Percentiles rank a stretch among this genome's conserved stretches.
phyloP scores from a whole-genome alignment of 2,113 vertebrate genomes.

The Epinephelus cyanopodus region DNA sequence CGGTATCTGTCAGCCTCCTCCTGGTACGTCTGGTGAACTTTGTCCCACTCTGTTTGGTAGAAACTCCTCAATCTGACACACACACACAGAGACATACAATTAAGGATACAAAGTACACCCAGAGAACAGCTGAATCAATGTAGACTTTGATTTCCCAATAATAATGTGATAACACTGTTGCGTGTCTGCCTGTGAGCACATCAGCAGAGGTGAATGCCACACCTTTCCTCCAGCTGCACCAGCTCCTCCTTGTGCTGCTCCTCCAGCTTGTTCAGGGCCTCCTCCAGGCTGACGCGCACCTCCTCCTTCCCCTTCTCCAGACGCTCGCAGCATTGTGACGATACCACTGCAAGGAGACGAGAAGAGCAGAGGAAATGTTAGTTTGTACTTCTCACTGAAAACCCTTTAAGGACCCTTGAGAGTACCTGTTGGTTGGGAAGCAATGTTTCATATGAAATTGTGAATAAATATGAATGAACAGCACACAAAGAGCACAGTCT shows the following conservation, averaged over 20 bases:
- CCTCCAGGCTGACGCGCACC: constrained; percentile 85
- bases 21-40: constrained; percentile 91
- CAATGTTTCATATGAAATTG: neutral
- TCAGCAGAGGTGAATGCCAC: neutral
- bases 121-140: neutral
- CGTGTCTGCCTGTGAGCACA: neutral
- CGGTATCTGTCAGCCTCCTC: constrained; percentile 92
- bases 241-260: constrained; percentile 90
- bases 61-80: constrained; percentile 86
- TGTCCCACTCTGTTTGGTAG: constrained; percentile 93
- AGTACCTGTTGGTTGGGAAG: neutral
- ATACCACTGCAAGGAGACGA: constrained; percentile 75
- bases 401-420: neutral
- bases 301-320: constrained; percentile 91
- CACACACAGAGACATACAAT: neutral
- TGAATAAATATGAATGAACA: neutral
- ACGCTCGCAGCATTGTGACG: constrained; percentile 87
- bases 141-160: neutral
- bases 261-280: constrained; percentile 86
- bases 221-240: constrained; percentile 88
- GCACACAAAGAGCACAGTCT: neutral
- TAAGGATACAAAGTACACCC: neutral
- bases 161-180: neutral
- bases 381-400: neutral
- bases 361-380: neutral